Evolutionary conservation across 2,888 invertebrate species (phyloP), one percentile per base, ranked within the genome.

Genomic region (Blomia tropicalis): DNA sequence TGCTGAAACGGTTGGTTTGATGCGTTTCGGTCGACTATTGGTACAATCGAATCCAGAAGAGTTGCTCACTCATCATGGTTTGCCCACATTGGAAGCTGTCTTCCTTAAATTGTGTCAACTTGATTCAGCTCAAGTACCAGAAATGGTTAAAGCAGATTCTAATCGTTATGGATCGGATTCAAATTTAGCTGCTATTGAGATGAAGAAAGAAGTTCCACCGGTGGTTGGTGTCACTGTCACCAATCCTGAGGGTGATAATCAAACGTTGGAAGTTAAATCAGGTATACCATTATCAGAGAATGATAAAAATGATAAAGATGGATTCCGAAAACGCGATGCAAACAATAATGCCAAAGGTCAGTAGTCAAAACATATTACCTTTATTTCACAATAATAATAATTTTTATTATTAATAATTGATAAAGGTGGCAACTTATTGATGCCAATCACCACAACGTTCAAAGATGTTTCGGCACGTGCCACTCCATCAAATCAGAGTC

Each of bases 31-130:
- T 0, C 81, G 85, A 62, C 78, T 93, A 58, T 75, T 93, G 69
- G 92, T 91, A 1, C 92, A 93, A 76, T 86, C 90, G 74, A 85
- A 84, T n/a, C 92, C 92, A 0, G 82, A 83, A 17, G 66, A 67
- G 22, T 79, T 92, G 47, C 79, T 92, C 44, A 56, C 68, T 4
- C 65, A 63, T 14, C 66, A 68, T 58, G 61, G 61, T 5, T 56
- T 69, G 65, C 61, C 71, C 69, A 72, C 85, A 17, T 77, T 93
- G 5, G 92, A 93, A 74, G 90, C 90, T 69, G 91, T 92, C 1
- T 93, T 93, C 77, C 79, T 92, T 63, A 88, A 89, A 75, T 77
- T 93, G 23, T 78, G 78, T 67, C 70, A 70, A 32, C 29, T 61
- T 11, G 61, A 61, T 29, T 61, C 61, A 27, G 61, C 61, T 25